Conservation (phyloP, 2,888 invertebrate species). For the Rosalia funebris region DNA sequence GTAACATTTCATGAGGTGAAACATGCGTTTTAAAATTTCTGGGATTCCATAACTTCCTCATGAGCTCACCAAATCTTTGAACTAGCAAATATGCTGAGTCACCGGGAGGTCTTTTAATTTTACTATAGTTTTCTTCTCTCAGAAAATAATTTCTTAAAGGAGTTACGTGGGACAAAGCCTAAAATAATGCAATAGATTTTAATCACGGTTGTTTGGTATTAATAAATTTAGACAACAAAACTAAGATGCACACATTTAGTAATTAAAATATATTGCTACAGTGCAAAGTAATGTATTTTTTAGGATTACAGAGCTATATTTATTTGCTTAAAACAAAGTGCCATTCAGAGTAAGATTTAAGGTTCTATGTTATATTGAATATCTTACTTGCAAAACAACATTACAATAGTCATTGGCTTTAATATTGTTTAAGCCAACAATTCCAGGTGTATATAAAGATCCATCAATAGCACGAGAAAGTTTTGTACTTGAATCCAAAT, state of each 20-base stretch:
- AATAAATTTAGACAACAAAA: too few relatives aligned
- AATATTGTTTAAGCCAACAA: constrained; percentile 98
- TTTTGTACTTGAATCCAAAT: constrained; percentile 83
- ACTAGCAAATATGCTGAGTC: constrained; percentile 93
- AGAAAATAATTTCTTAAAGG: constrained; percentile 96
- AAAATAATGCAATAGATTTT: constrained; percentile 46
- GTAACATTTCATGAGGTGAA: constrained; percentile 99
- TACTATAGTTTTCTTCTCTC: constrained; percentile 90
- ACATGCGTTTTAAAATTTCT: constrained; percentile 99
- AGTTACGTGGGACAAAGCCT: constrained; percentile 95
- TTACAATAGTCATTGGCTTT: constrained; percentile 99
- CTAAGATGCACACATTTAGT: too few relatives aligned
- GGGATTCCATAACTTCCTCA: constrained; percentile 99
- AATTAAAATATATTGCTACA: not conserved
- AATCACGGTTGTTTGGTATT: not conserved
- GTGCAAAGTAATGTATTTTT: too few relatives aligned
- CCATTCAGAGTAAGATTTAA: too few relatives aligned
- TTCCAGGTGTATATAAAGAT: constrained; percentile 95
- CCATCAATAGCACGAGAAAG: constrained; percentile 96
- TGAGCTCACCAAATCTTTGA: constrained; percentile 92
- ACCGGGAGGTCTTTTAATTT: constrained; percentile 92
- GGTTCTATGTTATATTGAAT: too few relatives aligned
- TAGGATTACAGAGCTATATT: too few relatives aligned
- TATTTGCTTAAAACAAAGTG: too few relatives aligned
- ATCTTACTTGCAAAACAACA: constrained; percentile 93